These are phyloP conservation scores for Lepus oiostolus DNA, from an alignment of 2,797 vertebrate species.

Conservation along the genomic window DNA sequence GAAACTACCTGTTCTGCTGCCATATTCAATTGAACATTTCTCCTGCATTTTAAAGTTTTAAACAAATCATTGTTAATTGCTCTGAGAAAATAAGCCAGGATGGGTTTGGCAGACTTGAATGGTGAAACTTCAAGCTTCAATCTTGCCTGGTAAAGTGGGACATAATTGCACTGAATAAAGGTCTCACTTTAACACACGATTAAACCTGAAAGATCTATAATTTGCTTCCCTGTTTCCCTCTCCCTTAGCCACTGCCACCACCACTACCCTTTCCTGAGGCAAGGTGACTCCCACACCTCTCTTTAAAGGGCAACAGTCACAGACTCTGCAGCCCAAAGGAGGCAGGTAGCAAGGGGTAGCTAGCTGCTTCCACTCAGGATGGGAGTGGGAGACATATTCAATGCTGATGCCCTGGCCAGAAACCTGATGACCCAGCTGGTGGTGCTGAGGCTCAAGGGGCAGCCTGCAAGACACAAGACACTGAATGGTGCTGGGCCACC, in stretches of 20 bases:
- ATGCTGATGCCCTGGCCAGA: not conserved
- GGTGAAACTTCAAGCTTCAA: not conserved
- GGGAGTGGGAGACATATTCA: not conserved
- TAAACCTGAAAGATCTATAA: slow-evolving; percentile 10
- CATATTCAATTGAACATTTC: not conserved
- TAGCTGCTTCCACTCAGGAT: not conserved
- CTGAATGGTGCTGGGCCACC: not conserved
- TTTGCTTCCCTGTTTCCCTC: not conserved
- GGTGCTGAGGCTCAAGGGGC: not conserved
- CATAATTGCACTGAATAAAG: not conserved
- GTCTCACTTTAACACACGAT: not conserved
- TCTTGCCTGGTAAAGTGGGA: not conserved
- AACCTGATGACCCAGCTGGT: not conserved
- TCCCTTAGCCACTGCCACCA: not conserved
- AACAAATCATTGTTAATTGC: not conserved
- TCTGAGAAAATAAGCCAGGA: slow-evolving; percentile 5
- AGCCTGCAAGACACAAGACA: too few species aligned
- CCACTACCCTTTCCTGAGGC: not conserved
- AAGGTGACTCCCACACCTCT: not conserved
- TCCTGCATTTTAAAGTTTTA: not conserved
- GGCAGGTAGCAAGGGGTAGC: not conserved
- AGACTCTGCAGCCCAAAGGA: not conserved
- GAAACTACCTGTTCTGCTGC: not conserved
- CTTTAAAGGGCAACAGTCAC: not conserved
- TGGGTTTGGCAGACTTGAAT: not conserved